Base-by-base conservation (phyloP, 2,113 vertebrate species). In the Platysteira castanea region DNA sequence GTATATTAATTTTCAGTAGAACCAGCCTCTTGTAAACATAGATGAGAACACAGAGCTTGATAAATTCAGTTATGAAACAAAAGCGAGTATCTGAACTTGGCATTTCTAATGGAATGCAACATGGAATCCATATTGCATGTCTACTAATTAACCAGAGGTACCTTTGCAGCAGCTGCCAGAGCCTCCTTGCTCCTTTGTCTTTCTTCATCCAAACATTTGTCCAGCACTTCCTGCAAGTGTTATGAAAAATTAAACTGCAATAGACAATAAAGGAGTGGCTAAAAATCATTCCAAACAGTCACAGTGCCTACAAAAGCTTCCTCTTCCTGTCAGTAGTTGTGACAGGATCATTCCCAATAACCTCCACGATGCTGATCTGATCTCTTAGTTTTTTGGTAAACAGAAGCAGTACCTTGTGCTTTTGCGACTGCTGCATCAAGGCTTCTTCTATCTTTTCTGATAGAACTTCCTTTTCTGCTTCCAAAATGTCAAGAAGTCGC, bases 401-500 rank as follows among this genome's bases (percentile, higher is more conserved):
- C 42, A 81, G 57, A 82, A 82, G 15, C n/a, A 77, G 63, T 97
- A 98, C 98, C 98, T 98, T 98, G 71, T 98, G 97, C 21, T 97
- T 97, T 70, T 97, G 88, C 0, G 96, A 97, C 20, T 98, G 98
- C 53, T 98, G 96, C 68, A 73, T 60, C 95, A 98, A 94, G 90
- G 97, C 95, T 91, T 96, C 98, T 78, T 97, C 95, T 92, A 98
- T 95, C 88, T 97, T 98, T 70, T 95, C 94, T 64, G 96, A 96
- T 15, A 98, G 77, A 46, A 93, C 81, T 74, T 97, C 96, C n/a
- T 97, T 98, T 83, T 98, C 98, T 65, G 87, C 93, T 59, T 98
- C 97, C 75, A 98, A 93, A 93, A 98, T 97, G 80, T 98, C 97
- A 15, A 98, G 97, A 64, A 98, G 98, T 49, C 97, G 97, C 60